Evolutionary conservation across 92 coral and sea anemone genomes (phyloP).

Genomic region (Palythoa caribaeorum): DNA sequence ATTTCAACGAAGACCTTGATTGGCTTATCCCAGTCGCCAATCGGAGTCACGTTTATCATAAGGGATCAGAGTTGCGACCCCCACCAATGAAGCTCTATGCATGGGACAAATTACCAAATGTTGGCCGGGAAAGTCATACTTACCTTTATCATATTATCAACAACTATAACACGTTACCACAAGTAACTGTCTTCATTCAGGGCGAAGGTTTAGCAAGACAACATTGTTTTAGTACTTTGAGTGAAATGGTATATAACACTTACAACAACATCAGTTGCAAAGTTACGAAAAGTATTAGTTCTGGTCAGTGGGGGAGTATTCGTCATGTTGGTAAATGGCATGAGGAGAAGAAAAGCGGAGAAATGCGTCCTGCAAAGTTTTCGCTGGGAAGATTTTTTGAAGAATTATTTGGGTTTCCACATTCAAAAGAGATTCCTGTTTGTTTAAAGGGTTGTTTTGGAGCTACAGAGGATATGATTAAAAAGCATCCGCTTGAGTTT

Average conservation of each 20-base stretch:
- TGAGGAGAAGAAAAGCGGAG: slow-evolving; percentile 18
- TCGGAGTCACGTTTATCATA: slow-evolving; percentile 64
- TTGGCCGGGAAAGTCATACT: slow-evolving; percentile 75
- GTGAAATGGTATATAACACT: slow-evolving; percentile 1
- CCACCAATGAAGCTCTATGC: slow-evolving; percentile 57
- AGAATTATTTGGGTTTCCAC: slow-evolving; percentile 38
- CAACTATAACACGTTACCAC: slow-evolving; percentile 60
- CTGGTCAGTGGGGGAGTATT: slow-evolving; percentile 52
- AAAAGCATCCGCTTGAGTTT: slow-evolving; percentile 46
- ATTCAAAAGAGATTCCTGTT: slow-evolving; percentile 2
- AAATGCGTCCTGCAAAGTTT: slow-evolving; percentile 57
- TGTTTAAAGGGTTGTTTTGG: slow-evolving; percentile 62
- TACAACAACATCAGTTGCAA: slow-evolving; percentile 18
- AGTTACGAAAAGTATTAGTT: neutral
- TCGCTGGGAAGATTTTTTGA: slow-evolving; percentile 55
- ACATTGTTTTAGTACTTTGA: slow-evolving; percentile 1
- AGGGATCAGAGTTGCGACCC: slow-evolving; percentile 47
- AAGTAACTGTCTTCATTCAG: slow-evolving; percentile 69
- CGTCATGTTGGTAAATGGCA: neutral
- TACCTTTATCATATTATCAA: slow-evolving; percentile 72
- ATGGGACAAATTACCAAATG: slow-evolving; percentile 71
- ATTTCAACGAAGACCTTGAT: slow-evolving; percentile 66
- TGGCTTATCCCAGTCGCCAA: slow-evolving; percentile 65
- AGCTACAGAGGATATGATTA: slow-evolving; percentile 53
- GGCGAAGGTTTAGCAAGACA: slow-evolving; percentile 28